Conservation (phyloP, 2,888 invertebrate species). For the Hyposoter dolosus region DNA sequence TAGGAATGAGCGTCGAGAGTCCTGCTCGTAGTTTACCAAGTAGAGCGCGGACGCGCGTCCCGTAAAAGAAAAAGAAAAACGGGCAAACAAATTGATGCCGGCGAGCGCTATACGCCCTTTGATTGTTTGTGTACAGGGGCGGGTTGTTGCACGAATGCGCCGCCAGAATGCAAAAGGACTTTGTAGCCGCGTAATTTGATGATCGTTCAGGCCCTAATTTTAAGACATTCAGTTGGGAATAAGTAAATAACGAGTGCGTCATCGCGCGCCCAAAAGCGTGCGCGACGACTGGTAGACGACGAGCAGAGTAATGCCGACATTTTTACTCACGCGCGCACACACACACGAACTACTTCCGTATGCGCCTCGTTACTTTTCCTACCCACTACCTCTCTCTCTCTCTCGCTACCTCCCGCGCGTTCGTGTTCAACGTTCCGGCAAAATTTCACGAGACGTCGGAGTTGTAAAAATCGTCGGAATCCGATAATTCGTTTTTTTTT, state of each 20-base stretch:
- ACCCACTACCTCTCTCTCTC: neutral
- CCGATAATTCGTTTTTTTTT: constrained; percentile 32
- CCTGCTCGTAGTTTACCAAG: constrained; percentile 34
- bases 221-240: neutral
- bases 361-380: constrained; percentile 41
- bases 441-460: constrained; percentile 49
- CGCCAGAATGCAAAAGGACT: neutral
- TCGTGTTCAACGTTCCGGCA: constrained; percentile 49
- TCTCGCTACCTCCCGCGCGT: neutral
- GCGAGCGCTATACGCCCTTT: constrained; percentile 65
- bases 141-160: too few species aligned
- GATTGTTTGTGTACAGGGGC: too few species aligned
- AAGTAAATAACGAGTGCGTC: neutral
- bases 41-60: constrained; percentile 28
- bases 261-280: too few species aligned
- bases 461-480: constrained; percentile 46
- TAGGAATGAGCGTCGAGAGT: constrained; percentile 24
- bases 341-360: constrained; percentile 37
- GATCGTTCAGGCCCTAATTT: neutral
- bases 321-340: neutral
- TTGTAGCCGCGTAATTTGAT: neutral
- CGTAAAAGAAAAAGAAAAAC: constrained; percentile 42
- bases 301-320: constrained; percentile 23
- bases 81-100: constrained; percentile 58
- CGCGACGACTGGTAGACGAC: too few species aligned